Evolutionary conservation across 2,113 vertebrate genomes (phyloP).

Genomic region (Pongo abelii): DNA sequence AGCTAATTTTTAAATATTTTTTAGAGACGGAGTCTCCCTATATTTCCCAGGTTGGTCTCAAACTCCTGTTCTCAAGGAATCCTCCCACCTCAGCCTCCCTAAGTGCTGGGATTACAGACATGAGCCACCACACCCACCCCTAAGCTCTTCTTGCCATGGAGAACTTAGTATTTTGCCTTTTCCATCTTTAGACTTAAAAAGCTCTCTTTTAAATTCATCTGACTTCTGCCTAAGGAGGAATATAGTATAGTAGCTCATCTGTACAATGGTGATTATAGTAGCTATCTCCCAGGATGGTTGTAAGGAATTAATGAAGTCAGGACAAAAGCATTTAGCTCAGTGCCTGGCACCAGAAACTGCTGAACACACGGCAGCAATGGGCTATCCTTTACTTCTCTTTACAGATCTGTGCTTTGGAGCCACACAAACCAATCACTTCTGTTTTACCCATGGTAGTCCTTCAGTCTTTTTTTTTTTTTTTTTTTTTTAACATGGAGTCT

Average conservation of each 20-base stretch:
- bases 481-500: too few species aligned
- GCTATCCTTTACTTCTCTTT: neutral
- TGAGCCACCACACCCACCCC: too few species aligned
- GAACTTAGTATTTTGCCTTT: neutral
- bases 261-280: neutral
- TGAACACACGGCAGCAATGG: neutral
- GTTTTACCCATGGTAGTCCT: neutral
- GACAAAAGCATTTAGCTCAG: neutral
- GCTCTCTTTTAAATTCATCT: neutral
- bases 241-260: neutral
- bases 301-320: neutral
- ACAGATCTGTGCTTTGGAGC: neutral
- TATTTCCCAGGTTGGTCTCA: too few species aligned
- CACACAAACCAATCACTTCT: neutral
- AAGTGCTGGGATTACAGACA: too few species aligned
- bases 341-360: neutral
- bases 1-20: too few species aligned
- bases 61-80: too few species aligned
- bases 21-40: too few species aligned
- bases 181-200: neutral
- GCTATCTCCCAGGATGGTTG: neutral
- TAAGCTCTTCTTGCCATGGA: neutral
- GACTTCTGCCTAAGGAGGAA: neutral
- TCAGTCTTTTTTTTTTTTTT: neutral
- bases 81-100: too few species aligned